A percentile compares a stretch with the other conserved stretches of the same genome.
These are phyloP conservation scores for Sarcophaga bullata DNA, from an alignment of 1,140 invertebrate genomes.

Conservation along the genomic window DNA sequence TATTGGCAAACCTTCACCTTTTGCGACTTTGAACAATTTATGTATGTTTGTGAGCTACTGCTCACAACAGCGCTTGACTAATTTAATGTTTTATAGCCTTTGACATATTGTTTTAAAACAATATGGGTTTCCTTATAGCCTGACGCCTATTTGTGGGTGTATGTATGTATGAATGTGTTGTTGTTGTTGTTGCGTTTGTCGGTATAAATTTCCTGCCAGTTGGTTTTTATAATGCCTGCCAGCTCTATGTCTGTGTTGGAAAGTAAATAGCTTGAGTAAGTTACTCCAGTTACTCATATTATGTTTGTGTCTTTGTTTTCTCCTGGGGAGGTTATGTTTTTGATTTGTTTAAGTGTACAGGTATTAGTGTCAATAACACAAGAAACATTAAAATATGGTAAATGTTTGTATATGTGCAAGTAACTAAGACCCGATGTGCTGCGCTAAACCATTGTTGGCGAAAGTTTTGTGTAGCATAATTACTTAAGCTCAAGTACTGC, in stretches of 20 bases:
- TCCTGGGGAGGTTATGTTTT: background rate
- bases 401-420: background rate
- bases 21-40: background rate
- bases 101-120: background rate
- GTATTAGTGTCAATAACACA: constrained; percentile 11
- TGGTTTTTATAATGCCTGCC: background rate
- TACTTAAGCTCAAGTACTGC: too few species aligned
- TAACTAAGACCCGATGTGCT: background rate
- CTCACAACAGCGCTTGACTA: background rate
- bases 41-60: background rate
- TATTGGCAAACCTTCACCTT: background rate
- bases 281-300: too few species aligned
- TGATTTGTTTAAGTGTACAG: constrained; percentile 21
- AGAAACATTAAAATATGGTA: constrained; percentile 14
- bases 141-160: too few species aligned
- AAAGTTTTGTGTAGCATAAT: too few species aligned
- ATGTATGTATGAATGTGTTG: background rate
- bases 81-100: constrained; percentile 25
- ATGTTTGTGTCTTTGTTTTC: too few species aligned
- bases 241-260: background rate
- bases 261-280: background rate
- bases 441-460: too few species aligned
- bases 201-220: constrained; percentile 1
- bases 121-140: too few species aligned
- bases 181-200: background rate